A percentile compares a stretch with the other conserved stretches of the same genome.
phyloP scores from a whole-genome alignment of 2,113 vertebrate genomes.

The Sinocyclocheilus anophthalmus region DNA sequence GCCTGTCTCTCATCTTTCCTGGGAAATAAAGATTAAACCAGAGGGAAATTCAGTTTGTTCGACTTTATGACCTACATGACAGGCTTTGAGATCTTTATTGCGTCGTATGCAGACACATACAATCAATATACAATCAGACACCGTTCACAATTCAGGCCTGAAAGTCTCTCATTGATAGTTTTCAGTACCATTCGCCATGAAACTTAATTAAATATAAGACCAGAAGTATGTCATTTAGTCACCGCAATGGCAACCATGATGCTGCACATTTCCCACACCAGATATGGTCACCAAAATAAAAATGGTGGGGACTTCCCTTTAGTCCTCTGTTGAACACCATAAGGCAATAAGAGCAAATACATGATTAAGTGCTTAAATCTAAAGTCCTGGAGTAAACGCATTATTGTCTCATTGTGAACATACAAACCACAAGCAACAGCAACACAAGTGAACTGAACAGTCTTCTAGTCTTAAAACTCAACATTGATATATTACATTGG shows the following conservation, averaged over 20 bases:
- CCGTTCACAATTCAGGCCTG: background rate
- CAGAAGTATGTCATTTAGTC: background rate
- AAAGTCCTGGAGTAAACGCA: background rate
- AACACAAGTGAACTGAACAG: background rate
- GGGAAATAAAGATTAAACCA: slow-evolving; percentile 50
- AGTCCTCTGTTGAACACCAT: slow-evolving; percentile 8
- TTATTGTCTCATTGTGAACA: background rate
- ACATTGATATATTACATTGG: background rate
- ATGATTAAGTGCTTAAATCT: background rate
- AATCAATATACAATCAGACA: background rate
- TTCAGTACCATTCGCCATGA: background rate
- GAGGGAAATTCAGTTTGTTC: background rate
- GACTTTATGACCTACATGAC: slow-evolving; percentile 57
- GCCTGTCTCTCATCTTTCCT: slow-evolving; percentile 91
- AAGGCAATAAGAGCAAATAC: background rate
- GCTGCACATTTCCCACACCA: slow-evolving; percentile 41
- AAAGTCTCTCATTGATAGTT: background rate
- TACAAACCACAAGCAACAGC: background rate
- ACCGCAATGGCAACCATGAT: slow-evolving; percentile 34
- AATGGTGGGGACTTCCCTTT: slow-evolving; percentile 53
- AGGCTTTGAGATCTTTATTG: background rate
- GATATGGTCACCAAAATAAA: slow-evolving; percentile 20
- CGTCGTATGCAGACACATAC: background rate
- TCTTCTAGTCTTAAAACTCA: background rate
- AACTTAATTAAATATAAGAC: background rate